phyloP scores from a whole-genome alignment of 1,140 invertebrate species.

The Hydropsyche tenuis region DNA sequence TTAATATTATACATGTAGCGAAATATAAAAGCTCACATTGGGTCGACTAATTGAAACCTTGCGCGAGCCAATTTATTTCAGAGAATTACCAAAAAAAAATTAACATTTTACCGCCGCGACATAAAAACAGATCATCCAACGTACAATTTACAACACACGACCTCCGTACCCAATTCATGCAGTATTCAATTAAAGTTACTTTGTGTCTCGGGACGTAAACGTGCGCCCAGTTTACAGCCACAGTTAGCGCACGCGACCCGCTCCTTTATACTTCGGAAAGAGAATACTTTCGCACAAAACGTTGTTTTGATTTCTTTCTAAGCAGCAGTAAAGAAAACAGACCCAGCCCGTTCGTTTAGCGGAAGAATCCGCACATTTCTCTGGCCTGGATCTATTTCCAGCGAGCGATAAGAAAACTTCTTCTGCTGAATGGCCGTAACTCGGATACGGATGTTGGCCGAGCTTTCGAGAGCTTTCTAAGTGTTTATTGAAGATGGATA shows the following conservation, averaged over 20 bases:
- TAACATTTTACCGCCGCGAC: too few relatives aligned
- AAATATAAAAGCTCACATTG: too few relatives aligned
- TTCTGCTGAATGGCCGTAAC: background rate
- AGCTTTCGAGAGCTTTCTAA: slow-evolving; percentile 14
- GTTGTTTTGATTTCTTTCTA: background rate
- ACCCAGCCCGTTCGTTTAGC: background rate
- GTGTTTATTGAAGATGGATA: slow-evolving; percentile 22
- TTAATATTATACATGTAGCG: too few relatives aligned
- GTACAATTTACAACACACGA: too few relatives aligned
- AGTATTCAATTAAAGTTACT: background rate
- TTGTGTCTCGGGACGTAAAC: background rate
- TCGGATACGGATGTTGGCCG: slow-evolving; percentile 18
- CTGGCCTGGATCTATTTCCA: slow-evolving; percentile 1
- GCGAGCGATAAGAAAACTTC: slow-evolving; percentile 19
- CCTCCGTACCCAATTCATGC: too few relatives aligned
- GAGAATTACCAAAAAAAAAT: too few relatives aligned
- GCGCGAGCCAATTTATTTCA: too few relatives aligned
- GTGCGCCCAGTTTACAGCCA: background rate
- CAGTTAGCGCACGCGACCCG: background rate
- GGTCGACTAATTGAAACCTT: too few relatives aligned
- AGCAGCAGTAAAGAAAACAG: background rate
- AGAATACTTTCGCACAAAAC: slow-evolving; percentile 6
- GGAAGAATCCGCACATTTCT: slow-evolving; percentile 10
- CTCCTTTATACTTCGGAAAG: background rate
- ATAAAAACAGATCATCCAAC: too few relatives aligned